Evolutionary conservation across 2,113 vertebrate genomes (phyloP), one percentile per base, ranked within the genome.

Genomic region (Strix aluco): DNA sequence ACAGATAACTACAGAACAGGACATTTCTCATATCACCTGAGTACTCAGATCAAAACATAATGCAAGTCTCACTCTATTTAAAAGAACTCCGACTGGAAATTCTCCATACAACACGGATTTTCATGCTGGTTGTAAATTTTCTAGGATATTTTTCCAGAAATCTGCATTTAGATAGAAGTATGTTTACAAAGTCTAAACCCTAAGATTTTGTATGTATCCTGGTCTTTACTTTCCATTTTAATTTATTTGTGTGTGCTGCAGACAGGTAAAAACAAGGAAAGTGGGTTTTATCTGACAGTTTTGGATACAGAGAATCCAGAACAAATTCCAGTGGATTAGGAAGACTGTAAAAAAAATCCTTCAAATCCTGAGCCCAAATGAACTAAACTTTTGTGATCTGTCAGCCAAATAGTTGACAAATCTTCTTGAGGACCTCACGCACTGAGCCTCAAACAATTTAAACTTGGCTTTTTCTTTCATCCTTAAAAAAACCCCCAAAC

Each of bases 131-230:
- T 93, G 51, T 83, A 96, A 82, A 96, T 97, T 96, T 97, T 96
- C 92, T 90, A 38, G 72, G 86, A 75, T 75, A 38, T 94, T 97
- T 97, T 96, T 70, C 83, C 62, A 94, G 88, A 97, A 97, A 98
- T 97, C 97, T 98, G 88, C 97, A 98, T 98, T 97, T 98, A 98
- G 83, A 97, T 97, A 86, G 95, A 98, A 93, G 59, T 72, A 90
- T 87, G 44, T 97, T 97, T 93, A 87, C 46, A 58, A 94, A 94
- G 91, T 82, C 22, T 69, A 92, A 98, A 97, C 57, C 70, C 26
- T 84, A 95, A 91, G 73, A 94, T 97, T 97, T 97, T 96, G 49
- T 88, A 54, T 81, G 61, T 85, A 81, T 94, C 74, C 90, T 83
- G 23, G 51, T 89, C 75, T 84, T 86, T 79, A 51, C 47, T 38